Percentiles rank a stretch among this genome's conserved stretches.
These are phyloP conservation scores for Hippasteria phrygiana DNA, from an alignment of 53 echinoderm and acorn worm species.

Conservation along the genomic window DNA sequence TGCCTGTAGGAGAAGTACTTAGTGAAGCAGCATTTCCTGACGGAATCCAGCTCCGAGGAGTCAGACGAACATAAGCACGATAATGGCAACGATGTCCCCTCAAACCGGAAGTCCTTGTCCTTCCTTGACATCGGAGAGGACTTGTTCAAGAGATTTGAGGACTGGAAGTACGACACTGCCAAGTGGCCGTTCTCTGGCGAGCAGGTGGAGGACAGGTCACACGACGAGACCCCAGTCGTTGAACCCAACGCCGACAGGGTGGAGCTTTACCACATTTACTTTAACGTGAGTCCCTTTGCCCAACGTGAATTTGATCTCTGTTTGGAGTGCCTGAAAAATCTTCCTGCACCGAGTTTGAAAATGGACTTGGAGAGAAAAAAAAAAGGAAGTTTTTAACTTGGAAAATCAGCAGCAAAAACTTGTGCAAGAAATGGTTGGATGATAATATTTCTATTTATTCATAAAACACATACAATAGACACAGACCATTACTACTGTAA, in stretches of 20 bases:
- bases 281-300: slow-evolving; percentile 25
- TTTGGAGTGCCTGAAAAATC: not conserved
- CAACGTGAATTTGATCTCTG: too few relatives aligned
- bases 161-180: slow-evolving; percentile 42
- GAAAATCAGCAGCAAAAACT: not conserved
- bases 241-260: not conserved
- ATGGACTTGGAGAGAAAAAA: not conserved
- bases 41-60: not conserved
- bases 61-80: not conserved
- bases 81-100: not conserved
- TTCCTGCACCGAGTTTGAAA: not conserved
- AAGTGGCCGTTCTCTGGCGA: slow-evolving; percentile 1
- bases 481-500: too few relatives aligned
- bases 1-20: slow-evolving; percentile 21
- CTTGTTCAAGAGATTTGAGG: slow-evolving; percentile 4
- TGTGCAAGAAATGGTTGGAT: not conserved
- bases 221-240: not conserved
- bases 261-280: slow-evolving; percentile 36
- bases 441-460: too few relatives aligned
- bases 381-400: not conserved
- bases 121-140: not conserved
- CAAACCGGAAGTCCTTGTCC: not conserved
- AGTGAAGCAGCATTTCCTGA: slow-evolving; percentile 23
- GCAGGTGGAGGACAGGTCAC: not conserved
- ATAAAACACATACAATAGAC: too few relatives aligned